A percentile compares a stretch with the other conserved stretches of the same genome.
These are phyloP conservation scores for Helicolenus hilgendorfi DNA, from an alignment of 2,797 vertebrate species.

Conservation along the genomic window DNA sequence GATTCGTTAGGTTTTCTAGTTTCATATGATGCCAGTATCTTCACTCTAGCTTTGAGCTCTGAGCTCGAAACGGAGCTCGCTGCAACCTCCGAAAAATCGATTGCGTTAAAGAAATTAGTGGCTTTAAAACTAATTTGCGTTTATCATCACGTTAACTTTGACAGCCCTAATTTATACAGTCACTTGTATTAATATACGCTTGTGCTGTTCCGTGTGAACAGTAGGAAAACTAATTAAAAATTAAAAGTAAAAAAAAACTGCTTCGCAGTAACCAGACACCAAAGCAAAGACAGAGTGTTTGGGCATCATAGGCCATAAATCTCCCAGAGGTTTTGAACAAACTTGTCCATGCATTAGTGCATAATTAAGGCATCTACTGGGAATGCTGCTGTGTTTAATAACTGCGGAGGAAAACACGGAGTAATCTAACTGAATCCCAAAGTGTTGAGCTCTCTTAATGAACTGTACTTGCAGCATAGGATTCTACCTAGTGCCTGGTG, in stretches of 20 bases:
- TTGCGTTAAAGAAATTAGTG: no score
- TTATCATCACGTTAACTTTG: no score
- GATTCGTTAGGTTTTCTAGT: no score
- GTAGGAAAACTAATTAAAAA: not conserved
- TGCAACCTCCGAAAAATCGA: no score
- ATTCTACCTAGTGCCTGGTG: constrained; percentile 6
- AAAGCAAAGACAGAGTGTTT: constrained; percentile 7
- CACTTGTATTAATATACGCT: not conserved
- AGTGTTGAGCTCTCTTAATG: constrained; percentile 34
- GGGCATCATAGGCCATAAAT: constrained; percentile 5
- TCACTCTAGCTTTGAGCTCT: no score
- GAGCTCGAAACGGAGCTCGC: no score
- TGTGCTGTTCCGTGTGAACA: not conserved
- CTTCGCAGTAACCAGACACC: constrained; percentile 27
- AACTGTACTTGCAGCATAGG: constrained; percentile 14
- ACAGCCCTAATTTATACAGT: no score
- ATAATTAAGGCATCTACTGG: constrained; percentile 51
- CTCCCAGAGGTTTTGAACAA: constrained; percentile 34
- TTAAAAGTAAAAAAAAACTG: not conserved
- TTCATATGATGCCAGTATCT: no score
- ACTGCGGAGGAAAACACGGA: constrained; percentile 31
- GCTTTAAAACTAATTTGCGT: no score
- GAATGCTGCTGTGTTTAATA: constrained; percentile 38
- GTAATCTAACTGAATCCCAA: constrained; percentile 32
- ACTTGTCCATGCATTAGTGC: constrained; percentile 29